phyloP scores from a whole-genome alignment of 2,113 vertebrate species.

The Axis porcinus region DNA sequence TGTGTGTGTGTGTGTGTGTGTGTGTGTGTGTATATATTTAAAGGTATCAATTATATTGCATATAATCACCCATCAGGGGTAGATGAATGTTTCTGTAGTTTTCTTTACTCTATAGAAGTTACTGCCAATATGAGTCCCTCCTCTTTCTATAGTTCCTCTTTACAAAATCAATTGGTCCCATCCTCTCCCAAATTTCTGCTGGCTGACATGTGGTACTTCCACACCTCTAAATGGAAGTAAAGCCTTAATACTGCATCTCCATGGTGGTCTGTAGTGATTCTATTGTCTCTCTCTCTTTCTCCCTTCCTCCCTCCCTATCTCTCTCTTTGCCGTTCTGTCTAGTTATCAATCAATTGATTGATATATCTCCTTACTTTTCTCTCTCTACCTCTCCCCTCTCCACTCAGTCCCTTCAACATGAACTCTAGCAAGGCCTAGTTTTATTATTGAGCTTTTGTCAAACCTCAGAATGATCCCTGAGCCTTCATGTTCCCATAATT shows the following conservation, averaged over 20 bases:
- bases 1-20: neutral
- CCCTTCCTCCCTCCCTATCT: neutral
- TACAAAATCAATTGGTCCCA: neutral
- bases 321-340: neutral
- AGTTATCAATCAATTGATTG: accelerated
- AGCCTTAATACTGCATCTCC: neutral
- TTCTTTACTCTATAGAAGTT: neutral
- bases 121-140: neutral
- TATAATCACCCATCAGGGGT: neutral
- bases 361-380: neutral
- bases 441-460: neutral
- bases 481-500: conserved; percentile 4
- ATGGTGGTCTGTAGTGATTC: neutral
- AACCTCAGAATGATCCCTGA: neutral
- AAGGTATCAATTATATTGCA: neutral
- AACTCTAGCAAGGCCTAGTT: neutral
- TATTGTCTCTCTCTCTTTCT: neutral
- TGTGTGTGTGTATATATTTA: neutral
- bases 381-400: too few species aligned
- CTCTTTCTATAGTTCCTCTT: neutral
- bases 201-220: neutral
- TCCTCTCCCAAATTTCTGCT: neutral
- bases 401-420: neutral
- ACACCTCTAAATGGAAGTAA: neutral
- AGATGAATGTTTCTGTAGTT: neutral